Base-by-base conservation (phyloP, 2,113 vertebrate genomes). In the Neogobius melanostomus region DNA sequence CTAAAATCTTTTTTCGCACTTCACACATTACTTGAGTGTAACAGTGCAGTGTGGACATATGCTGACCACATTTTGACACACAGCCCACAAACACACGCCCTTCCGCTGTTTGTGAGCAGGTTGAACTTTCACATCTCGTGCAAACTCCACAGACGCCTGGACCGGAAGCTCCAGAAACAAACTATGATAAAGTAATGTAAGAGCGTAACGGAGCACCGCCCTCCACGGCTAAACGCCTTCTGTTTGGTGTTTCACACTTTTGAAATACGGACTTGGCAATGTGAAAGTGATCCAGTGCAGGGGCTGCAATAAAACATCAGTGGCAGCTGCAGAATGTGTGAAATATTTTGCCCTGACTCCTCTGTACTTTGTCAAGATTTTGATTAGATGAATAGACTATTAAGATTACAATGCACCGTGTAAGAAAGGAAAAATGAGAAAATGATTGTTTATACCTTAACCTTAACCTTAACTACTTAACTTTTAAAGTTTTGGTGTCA, bases 61-160 rank as follows among this genome's bases (percentile, higher is more conserved):
- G 53, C 28, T 44, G 8, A 54, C 11, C 59, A 17, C 72, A 66
- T 84, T 76, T 84, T 42, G 56, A 11, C 67, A 75, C 69, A 73
- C 17, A 72, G 21, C 3, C n/a, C 21, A 51, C 59, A 68, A 4
- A 7, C 4, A 21, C 79, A 89, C 89, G 59, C 83, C 80, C 77
- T 89, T 84, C 84, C 84, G 70, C 73, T 69, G 74, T 89, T 88
- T 87, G 90, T 89, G 83, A 69, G 79, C 73, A 61, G 72, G 71
- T 9, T 81, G 69, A 77, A 76, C 71, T 77, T 79, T 81, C 79
- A 87, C 86, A 84, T 87, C 77, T 89, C 79, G 47, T 74, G 28
- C 11, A 42, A n/a, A n/a, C n/a, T n/a, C n/a, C n/a, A n/a, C n/a
- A n/a, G n/a, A n/a, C n/a, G n/a, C n/a, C n/a, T n/a, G n/a, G n/a